A percentile compares a stretch with the other conserved stretches of the same genome.
Evolutionary conservation across 2,888 invertebrate species (phyloP).

Genomic region (Drosophila lacicola): DNA sequence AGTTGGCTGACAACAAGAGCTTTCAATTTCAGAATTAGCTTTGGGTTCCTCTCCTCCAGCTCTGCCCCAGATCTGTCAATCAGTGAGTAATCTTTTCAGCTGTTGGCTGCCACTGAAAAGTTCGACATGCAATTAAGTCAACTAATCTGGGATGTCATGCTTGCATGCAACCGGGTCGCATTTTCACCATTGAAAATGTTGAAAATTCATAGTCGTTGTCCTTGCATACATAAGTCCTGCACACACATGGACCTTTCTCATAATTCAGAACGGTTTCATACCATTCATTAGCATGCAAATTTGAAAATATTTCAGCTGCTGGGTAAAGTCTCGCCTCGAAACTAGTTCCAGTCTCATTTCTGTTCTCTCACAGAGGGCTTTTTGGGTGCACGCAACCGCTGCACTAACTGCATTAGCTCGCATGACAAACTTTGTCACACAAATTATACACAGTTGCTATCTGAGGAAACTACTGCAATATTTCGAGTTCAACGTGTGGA

Average conservation of each 20-base stretch:
- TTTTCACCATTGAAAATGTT: constrained; percentile 23
- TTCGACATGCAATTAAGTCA: constrained; percentile 64
- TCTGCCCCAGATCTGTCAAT: constrained; percentile 8
- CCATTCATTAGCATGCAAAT: constrained; percentile 74
- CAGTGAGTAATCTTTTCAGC: constrained; percentile 21
- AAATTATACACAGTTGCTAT: constrained; percentile 53
- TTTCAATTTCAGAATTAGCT: constrained; percentile 5
- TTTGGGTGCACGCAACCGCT: constrained; percentile 23
- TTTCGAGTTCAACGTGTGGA: constrained; percentile 15
- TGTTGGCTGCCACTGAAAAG: constrained; percentile 42
- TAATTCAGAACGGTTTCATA: constrained; percentile 41
- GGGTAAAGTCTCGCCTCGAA: constrained; percentile 13
- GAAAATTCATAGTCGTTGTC: constrained; percentile 10
- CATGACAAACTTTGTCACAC: constrained; percentile 64
- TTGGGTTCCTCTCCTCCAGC: neutral
- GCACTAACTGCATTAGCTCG: constrained; percentile 62
- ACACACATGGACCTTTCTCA: constrained; percentile 11
- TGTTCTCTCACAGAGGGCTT: constrained; percentile 11
- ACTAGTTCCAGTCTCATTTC: constrained; percentile 13
- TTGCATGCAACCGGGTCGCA: constrained; percentile 10
- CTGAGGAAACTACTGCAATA: constrained; percentile 12
- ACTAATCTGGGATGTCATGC: constrained; percentile 43
- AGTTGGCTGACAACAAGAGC: neutral
- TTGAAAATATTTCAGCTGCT: constrained; percentile 63
- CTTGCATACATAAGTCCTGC: constrained; percentile 15